A percentile compares a stretch with the other conserved stretches of the same genome.
These are phyloP conservation scores for Zygogramma bicolorata DNA, from an alignment of 2,888 invertebrate genomes.

Conservation along the genomic window DNA sequence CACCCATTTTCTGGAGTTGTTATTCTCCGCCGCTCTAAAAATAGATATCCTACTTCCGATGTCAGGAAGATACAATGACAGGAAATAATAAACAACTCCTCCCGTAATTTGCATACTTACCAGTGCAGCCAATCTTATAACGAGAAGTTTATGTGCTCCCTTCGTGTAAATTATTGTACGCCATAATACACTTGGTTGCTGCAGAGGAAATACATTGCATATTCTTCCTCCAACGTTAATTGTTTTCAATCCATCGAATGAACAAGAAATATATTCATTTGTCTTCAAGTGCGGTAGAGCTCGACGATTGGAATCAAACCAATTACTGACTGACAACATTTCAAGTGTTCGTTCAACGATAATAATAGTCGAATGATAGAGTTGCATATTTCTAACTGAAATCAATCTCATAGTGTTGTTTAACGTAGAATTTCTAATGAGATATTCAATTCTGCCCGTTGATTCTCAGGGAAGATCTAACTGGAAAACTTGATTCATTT, in stretches of 20 bases:
- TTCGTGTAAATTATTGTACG: slow-evolving; percentile 36
- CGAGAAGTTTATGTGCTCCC: slow-evolving; percentile 38
- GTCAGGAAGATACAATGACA: slow-evolving; percentile 44
- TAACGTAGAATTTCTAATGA: no score
- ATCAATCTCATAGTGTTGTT: no score
- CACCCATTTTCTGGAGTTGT: slow-evolving; percentile 37
- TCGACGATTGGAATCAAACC: no score
- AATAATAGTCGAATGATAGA: no score
- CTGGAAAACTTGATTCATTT: no score
- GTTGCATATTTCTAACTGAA: no score
- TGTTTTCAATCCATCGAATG: background rate
- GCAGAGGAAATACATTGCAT: slow-evolving; percentile 11
- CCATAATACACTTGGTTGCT: slow-evolving; percentile 32
- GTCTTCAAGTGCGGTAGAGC: no score
- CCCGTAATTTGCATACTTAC: slow-evolving; percentile 42
- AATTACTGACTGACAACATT: no score
- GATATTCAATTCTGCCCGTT: no score
- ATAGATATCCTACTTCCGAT: slow-evolving; percentile 43
- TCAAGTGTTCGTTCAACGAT: no score
- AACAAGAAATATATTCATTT: background rate
- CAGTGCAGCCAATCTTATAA: slow-evolving; percentile 39
- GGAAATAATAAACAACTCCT: slow-evolving; percentile 49
- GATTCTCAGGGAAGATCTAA: no score
- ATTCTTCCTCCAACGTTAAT: background rate
- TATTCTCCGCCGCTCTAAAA: slow-evolving; percentile 41